Base-by-base conservation (phyloP, 2,888 invertebrate genomes). In the Osmoderma eremita region DNA sequence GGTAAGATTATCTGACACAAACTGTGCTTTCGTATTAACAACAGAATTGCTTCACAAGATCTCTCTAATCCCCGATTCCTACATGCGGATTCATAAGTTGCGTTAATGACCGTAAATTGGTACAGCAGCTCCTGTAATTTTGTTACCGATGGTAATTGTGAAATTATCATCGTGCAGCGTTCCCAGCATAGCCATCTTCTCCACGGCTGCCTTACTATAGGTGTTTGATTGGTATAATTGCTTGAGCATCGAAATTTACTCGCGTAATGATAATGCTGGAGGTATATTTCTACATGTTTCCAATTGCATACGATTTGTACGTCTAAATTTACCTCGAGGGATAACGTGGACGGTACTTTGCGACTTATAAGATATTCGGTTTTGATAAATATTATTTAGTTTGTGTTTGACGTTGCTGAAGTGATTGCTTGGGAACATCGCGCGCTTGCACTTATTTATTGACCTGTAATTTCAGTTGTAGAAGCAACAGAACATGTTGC, bases 201-300 rank as follows among this genome's bases (percentile, higher is more conserved):
- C 36, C 17, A 51, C 30, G 13, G 13, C 10, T 15, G 15, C 17
- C 8, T 45, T 56, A 20, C 20, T 15, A 2, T 56, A 56, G 20
- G 42, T 56, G 42, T 42, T 56, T 20, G 56, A 42, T 41, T 56
- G 41, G 36, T 56, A 56, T 56, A 42, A 56, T 56, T 56, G 56
- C 18, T 56, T 56, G 18, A 8, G 13, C 41, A 22, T 41, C 22
- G 42, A 56, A 56, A 41, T 41, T 20, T 56, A 22, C 20, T 56
- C 42, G 20, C 5, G 45, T 56, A 56, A 41, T 56, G 41, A 56
- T 56, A 56, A 56, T 41, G 41, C 13, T 56, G 41, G 10, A 20
- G 42, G 41, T 5, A 15, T 22, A 56, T 24, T 41, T 12, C 56
- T 22, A 4, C 22, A 15, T 5, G 22, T 22, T 56, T 56, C 41